Evolutionary conservation across 2,797 vertebrate species (phyloP).

Genomic region (Hippopotamyrus pictus): DNA sequence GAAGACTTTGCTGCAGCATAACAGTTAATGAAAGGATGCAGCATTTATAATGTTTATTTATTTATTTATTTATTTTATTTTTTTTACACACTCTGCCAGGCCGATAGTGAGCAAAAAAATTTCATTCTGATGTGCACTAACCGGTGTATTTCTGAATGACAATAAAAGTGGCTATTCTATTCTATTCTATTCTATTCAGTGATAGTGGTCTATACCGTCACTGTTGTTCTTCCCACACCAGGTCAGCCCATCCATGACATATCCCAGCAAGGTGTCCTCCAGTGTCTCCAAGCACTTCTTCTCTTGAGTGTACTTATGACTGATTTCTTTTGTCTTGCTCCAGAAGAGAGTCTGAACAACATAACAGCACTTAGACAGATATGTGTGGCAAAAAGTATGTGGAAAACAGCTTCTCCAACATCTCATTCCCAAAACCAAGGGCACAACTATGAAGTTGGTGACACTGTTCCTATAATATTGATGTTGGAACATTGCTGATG

Average conservation of each 20-base stretch:
- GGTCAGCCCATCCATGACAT: constrained; percentile 40
- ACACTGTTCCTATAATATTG: neutral
- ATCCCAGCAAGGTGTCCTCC: constrained; percentile 57
- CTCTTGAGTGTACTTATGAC: constrained; percentile 43
- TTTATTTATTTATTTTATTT: too few species aligned
- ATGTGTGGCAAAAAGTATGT: neutral
- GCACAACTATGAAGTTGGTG: neutral
- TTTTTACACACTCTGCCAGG: too few species aligned
- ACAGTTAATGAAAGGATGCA: neutral
- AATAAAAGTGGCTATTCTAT: too few species aligned
- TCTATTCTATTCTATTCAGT: too few species aligned
- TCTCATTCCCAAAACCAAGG: neutral
- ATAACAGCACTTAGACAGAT: neutral
- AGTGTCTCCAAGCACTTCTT: constrained; percentile 44
- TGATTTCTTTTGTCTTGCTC: constrained; percentile 57
- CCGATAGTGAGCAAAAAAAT: too few species aligned
- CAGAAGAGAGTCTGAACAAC: constrained; percentile 55
- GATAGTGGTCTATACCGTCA: constrained; percentile 34
- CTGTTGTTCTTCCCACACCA: constrained; percentile 61
- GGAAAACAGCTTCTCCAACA: neutral
- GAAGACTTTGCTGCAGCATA: neutral
- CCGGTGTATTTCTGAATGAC: too few species aligned
- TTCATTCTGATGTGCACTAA: too few species aligned
- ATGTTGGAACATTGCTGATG: neutral
- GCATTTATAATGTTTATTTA: too few species aligned